Conservation (phyloP, 2,797 vertebrate species). For the Poeciliopsis paucimaculata region DNA sequence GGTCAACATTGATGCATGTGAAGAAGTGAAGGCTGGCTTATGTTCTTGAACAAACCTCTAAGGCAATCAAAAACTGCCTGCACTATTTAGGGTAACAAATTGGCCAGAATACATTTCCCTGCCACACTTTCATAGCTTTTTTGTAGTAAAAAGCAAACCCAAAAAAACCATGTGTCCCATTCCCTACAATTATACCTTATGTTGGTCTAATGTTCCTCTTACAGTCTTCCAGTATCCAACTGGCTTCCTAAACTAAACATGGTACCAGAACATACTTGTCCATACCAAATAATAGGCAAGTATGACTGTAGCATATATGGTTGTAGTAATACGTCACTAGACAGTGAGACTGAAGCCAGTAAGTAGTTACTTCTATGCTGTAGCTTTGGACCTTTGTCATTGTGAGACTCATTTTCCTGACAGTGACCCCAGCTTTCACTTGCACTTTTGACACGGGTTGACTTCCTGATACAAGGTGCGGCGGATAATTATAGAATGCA, state of each 20-base stretch:
- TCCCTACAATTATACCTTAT: background rate
- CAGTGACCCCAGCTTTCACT: slow-evolving; percentile 73
- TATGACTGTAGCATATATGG: background rate
- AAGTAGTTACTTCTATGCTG: slow-evolving; percentile 34
- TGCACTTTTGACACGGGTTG: slow-evolving; percentile 76
- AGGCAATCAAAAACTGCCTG: background rate
- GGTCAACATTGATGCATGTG: background rate
- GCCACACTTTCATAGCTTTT: background rate
- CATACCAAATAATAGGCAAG: background rate
- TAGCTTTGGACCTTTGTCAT: slow-evolving; percentile 56
- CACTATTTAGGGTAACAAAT: background rate
- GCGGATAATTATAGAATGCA: slow-evolving; percentile 82
- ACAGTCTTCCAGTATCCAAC: background rate
- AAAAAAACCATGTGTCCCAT: background rate
- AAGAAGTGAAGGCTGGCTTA: background rate
- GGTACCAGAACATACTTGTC: background rate
- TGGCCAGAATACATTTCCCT: background rate
- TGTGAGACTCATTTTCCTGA: slow-evolving; percentile 68
- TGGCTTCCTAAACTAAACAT: background rate
- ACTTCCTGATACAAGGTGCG: slow-evolving; percentile 77
- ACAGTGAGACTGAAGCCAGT: background rate
- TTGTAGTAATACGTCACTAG: background rate
- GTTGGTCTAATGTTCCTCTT: background rate
- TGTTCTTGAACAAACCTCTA: background rate
- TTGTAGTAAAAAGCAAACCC: background rate